Evolutionary conservation across 2,797 vertebrate species (phyloP).

Genomic region (Neosalanx taihuensis): DNA sequence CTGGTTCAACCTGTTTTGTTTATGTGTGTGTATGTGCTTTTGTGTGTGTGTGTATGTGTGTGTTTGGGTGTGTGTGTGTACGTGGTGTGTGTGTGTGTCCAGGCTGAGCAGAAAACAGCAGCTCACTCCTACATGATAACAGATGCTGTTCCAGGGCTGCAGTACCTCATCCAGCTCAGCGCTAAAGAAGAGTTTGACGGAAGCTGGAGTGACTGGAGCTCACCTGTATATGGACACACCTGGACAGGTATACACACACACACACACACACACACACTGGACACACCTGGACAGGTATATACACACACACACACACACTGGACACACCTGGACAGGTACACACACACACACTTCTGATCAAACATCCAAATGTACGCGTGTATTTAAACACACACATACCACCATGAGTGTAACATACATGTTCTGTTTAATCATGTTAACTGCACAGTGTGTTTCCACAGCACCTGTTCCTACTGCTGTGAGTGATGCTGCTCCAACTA

Average conservation of each 20-base stretch:
- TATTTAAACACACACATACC: conserved; percentile 2
- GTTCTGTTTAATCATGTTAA: background rate
- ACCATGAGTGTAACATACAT: background rate
- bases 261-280: conserved; percentile 11
- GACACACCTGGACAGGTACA: background rate
- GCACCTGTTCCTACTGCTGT: conserved; percentile 7
- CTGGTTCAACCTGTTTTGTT: background rate
- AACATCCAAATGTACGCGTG: background rate
- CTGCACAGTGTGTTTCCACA: conserved; percentile 32
- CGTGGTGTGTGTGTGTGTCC: conserved; percentile 30
- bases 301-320: background rate
- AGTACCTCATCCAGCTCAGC: conserved; percentile 76
- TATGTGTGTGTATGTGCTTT: background rate
- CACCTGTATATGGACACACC: conserved; percentile 57
- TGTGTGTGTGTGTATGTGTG: background rate
- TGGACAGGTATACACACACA: conserved; percentile 76
- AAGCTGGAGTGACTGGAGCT: conserved; percentile 85
- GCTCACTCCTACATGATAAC: conserved; percentile 42
- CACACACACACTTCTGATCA: background rate
- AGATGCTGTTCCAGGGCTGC: conserved; percentile 62
- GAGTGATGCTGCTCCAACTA: conserved; percentile 7
- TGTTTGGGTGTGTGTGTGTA: background rate
- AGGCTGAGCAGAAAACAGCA: background rate
- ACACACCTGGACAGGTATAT: background rate
- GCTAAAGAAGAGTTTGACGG: conserved; percentile 79